Evolutionary conservation across 2,113 vertebrate species (phyloP), one percentile per base, ranked within the genome.

Genomic region (Acanthochromis polyacanthus): DNA sequence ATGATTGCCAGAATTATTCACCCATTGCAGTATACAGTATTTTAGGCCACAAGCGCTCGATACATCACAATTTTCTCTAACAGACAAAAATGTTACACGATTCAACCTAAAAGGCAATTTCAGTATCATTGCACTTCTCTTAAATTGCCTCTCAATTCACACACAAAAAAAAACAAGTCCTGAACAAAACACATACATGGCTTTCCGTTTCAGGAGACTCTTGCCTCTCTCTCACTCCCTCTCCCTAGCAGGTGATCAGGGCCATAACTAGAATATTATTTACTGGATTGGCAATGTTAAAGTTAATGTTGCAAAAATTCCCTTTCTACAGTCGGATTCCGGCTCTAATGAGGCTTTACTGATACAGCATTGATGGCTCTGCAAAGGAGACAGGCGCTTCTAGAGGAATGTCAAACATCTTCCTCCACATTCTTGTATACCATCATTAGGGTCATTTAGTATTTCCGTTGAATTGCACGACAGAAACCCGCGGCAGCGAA

Each of bases 221-320:
- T 32, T 46, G 5, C 40, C 12, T 48, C 48, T 52, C 19, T 58
- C 48, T 78, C 48, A 22, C 56, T 32, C 23, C 32, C 22, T 45
- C 20, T 81, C 28, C 50, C 69, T 65, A 90, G 87, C 77, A 90
- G 82, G 89, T 88, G 92, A 92, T 85, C 92, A 84, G 78, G 87
- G 83, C 90, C 93, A 83, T 94, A 95, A 94, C 88, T 89, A 88
- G 93, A 95, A 92, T 90, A 94, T 94, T 96, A 97, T 96, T 96
- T 96, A 96, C 95, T 82, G 80, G 93, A 92, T 93, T 95, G 93
- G 85, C 93, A 95, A 93, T 86, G 48, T 94, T 94, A 94, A 96
- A 96, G 93, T 96, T 95, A 97, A 97, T 95, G 95, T 96, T 94
- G 85, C 95, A 95, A 91, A 93, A 93, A 92, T 94, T 90, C 89